Evolutionary conservation across 2,797 vertebrate genomes (phyloP), one percentile per base, ranked within the genome.

Genomic region (Microctenopoma stevenorrisi): DNA sequence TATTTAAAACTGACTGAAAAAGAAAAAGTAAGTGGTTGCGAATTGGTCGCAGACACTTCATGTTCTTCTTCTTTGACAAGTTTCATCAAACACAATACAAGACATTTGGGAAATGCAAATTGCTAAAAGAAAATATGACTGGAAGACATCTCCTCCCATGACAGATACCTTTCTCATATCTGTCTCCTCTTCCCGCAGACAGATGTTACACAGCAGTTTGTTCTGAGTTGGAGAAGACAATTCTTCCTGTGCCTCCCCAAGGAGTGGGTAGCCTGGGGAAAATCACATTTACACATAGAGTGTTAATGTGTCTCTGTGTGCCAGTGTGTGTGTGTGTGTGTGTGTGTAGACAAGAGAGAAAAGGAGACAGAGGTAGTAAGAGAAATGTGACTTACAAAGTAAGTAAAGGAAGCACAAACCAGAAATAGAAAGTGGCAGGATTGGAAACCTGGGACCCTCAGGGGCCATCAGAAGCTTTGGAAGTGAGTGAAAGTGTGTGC

Each of bases 161-260:
- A 85, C 79, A 79, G 72, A 64, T 37, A 64, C 76, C 61, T 53
- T 57, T 75, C 75, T 83, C 67, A 87, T 81, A 84, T 86, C 85
- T 86, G 84, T 70, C 74, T 73, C 79, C 57, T 85, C 74, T 69
- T 81, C 81, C 81, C 78, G 61, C 54, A 46, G 74, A 88, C 91
- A 92, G 87, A 91, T 91, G 88, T 92, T 89, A 63, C 76, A 50
- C 82, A 87, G 87, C 85, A 91, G 87, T 87, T 86, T 91, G 79
- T 82, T 89, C 79, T 76, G 72, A 81, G 86, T 80, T 72, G 54
- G 79, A 80, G 74, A 81, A 70, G 83, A 88, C 46, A 63, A 84
- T 81, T 85, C 87, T 82, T 88, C 65, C 84, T 74, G 60, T 48
- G 76, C 51, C 74, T 90, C 84, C 85, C 81, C 3, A 3, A 75